These are phyloP conservation scores for Micromesistius poutassou DNA, from an alignment of 2,797 vertebrate genomes.

Conservation along the genomic window DNA sequence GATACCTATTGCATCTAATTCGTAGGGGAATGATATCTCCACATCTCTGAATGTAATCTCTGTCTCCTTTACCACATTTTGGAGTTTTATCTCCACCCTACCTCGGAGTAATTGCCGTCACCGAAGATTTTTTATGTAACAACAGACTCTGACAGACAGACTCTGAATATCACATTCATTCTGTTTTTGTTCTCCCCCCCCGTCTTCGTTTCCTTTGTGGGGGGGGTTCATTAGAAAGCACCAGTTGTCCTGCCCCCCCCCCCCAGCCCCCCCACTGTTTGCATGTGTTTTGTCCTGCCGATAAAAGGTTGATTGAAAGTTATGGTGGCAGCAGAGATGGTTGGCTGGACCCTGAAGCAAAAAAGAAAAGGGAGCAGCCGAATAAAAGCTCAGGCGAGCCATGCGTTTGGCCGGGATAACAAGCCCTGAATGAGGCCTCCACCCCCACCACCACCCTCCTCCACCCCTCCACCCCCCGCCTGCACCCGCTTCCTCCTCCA, in stretches of 20 bases:
- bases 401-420: slow-evolving; percentile 70
- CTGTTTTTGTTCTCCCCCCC: slow-evolving; percentile 23
- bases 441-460: slow-evolving; percentile 56
- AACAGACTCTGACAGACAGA: background rate
- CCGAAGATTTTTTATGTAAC: background rate
- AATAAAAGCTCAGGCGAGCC: slow-evolving; percentile 47
- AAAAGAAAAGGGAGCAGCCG: background rate
- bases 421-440: slow-evolving; percentile 77
- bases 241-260: slow-evolving; percentile 56
- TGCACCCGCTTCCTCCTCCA: slow-evolving; percentile 1
- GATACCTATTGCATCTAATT: slow-evolving; percentile 31
- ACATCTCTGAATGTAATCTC: background rate
- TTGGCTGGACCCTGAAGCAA: slow-evolving; percentile 79
- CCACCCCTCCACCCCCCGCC: slow-evolving; percentile 44
- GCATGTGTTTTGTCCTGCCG: slow-evolving; percentile 66
- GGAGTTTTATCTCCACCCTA: background rate
- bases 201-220: slow-evolving; percentile 22
- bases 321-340: slow-evolving; percentile 80
- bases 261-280: slow-evolving; percentile 6
- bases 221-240: slow-evolving; percentile 72
- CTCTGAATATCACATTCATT: background rate
- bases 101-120: background rate
- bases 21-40: background rate
- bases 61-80: background rate
- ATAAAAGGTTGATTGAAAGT: slow-evolving; percentile 83